phyloP scores from a whole-genome alignment of 2,888 invertebrate genomes.

The Drosophila maculinotata region DNA sequence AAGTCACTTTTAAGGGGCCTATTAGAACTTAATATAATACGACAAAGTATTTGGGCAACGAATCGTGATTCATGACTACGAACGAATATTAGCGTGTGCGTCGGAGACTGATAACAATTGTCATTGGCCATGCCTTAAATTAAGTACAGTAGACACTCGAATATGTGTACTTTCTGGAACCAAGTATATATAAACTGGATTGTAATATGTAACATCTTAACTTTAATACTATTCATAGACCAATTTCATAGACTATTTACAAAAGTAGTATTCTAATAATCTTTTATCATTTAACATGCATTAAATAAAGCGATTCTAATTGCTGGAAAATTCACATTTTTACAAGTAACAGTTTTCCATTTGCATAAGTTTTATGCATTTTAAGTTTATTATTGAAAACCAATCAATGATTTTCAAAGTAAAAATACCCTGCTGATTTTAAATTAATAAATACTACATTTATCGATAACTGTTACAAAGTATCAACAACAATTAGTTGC shows the following conservation, averaged over 20 bases:
- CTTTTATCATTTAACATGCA: constrained; percentile 7
- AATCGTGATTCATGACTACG: constrained; percentile 41
- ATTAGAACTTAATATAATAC: constrained; percentile 29
- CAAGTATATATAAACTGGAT: no score
- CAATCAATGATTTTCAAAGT: no score
- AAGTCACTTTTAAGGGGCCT: constrained; percentile 10
- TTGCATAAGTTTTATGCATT: no score
- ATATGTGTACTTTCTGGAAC: no score
- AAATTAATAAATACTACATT: background rate
- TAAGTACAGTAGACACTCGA: constrained; percentile 39
- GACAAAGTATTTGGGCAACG: constrained; percentile 5
- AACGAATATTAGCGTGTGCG: constrained; percentile 4
- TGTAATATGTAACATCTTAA: no score
- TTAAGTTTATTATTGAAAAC: no score
- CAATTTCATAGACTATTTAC: no score
- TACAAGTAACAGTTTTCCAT: background rate
- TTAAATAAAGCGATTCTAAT: constrained; percentile 7
- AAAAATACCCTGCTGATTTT: no score
- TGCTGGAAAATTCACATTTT: background rate
- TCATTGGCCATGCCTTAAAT: constrained; percentile 8
- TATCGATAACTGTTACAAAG: constrained; percentile 7
- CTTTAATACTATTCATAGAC: no score
- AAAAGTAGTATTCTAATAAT: no score
- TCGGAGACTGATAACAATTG: constrained; percentile 41
- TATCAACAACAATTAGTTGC: background rate